Base-by-base conservation (phyloP, 2,888 invertebrate species). In the Cheilosia grossa region DNA sequence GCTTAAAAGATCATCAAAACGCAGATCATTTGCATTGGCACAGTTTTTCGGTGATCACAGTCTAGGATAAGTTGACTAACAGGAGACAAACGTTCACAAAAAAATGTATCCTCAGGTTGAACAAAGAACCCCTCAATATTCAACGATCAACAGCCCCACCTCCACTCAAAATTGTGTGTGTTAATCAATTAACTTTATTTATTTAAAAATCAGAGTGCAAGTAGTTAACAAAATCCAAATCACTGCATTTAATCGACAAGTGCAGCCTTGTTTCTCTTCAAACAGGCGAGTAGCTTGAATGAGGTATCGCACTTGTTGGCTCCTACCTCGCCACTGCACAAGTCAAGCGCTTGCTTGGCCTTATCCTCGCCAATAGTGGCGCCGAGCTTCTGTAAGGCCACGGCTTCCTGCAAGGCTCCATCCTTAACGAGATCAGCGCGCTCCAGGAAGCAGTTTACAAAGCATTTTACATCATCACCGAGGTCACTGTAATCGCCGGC, bases 381-480 rank as follows among this genome's bases (percentile, higher is more conserved):
- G 0, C 81, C 81, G 49, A 91, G 67, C 63, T 89, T 89, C 40
- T 75, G 64, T 2, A 87, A 4, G 1, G 89, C 74, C 9, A 82
- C 74, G 17, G 82, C 88, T 7, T 88, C 70, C 27, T 90, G 88
- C 10, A 91, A 24, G 61, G 88, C 87, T 1, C 90, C 90, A 66
- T 90, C 87, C 54, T 67, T 87, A 0, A 90, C 0, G 13, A 89
- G 82, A n/a, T 89, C 91, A 2, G 54, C 2, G 74, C 90, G 89
- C 80, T 91, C 91, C 61, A 91, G 86, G 87, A 91, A 90, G 21
- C 91, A 91, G 44, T 90, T 89, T 40, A 89, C 78, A 47, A 91
- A 91, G 77, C 91, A 91, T 77, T 91, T 90, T 3, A 87, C 24
- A 61, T 88, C 89, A 0, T 74, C 79, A 69, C 89, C 88, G 4